These are phyloP conservation scores for Ophthalmolycus amberensis DNA, from an alignment of 2,113 vertebrate genomes.

Conservation along the genomic window DNA sequence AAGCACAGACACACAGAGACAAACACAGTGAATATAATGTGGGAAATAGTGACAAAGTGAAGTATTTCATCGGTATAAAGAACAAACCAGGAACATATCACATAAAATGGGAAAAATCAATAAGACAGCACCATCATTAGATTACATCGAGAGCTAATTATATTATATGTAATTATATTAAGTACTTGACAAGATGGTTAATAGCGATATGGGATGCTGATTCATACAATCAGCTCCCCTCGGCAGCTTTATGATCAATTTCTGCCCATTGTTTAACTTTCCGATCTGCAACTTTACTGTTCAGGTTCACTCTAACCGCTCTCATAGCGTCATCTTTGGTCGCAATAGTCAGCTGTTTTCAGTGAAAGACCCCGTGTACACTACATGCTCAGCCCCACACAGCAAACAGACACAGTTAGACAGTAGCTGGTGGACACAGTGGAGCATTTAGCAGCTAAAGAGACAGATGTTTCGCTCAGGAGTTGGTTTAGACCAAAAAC, in stretches of 20 bases:
- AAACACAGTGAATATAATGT: conserved; percentile 11
- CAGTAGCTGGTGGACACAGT: background rate
- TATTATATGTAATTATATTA: background rate
- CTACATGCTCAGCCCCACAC: background rate
- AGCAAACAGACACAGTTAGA: too few species aligned
- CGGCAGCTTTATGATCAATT: background rate
- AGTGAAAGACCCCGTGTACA: background rate
- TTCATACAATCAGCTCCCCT: background rate
- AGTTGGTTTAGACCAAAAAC: background rate
- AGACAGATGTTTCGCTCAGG: background rate
- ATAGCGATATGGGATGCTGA: background rate
- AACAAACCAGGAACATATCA: conserved; percentile 20
- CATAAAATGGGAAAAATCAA: conserved; percentile 20
- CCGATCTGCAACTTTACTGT: background rate
- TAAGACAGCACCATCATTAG: conserved; percentile 33
- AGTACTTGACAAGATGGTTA: conserved; percentile 23
- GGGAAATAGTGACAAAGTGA: conserved; percentile 35
- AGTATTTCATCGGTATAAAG: conserved; percentile 4
- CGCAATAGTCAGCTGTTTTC: background rate
- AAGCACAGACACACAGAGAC: background rate
- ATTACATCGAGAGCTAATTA: conserved; percentile 31
- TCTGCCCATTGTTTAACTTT: background rate
- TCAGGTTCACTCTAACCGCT: background rate
- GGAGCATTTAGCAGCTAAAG: background rate
- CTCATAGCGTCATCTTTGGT: background rate